Evolutionary conservation across 2,113 vertebrate species (phyloP), one percentile per base, ranked within the genome.

Genomic region (Rhineura floridana): DNA sequence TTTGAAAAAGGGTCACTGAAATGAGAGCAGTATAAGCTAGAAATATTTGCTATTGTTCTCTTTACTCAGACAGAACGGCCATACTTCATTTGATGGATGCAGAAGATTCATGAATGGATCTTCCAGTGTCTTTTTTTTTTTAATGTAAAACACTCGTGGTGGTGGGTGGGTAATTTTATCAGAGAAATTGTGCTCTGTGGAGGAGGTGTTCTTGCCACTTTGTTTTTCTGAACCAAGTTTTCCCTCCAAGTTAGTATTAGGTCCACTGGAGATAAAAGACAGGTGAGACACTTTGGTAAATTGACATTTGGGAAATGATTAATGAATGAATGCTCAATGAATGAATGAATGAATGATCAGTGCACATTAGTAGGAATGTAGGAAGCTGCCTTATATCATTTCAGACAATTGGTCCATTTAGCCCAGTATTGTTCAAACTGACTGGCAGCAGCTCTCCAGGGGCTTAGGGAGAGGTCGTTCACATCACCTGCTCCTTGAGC

Each of bases 1-100:
- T 87, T 86, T 91, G 63, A 85, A 87, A 87, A 52, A 1, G 0
- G 79, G 86, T 84, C 36, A 86, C 59, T 89, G 48, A 33, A 6
- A 42, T 84, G 4, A 11, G 10, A 33, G 50, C 67, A 87, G 44
- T 36, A 79, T 72, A 92, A 91, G 52, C 33, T 30, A 83, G 8
- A 76, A 72, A 7, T 50, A 2, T 13, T 46, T 52, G 55, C 15
- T 83, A 23, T 44, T 90, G n/a, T 42, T 72, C 85, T 91, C 89
- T 85, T 62, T 76, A 25, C 62, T 86, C 23, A 77, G 5, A 65
- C 50, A 39, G 42, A 55, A 86, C 48, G 59, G 33, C 44, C 44
- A 36, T 46, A n/a, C 44, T 48, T 86, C 75, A 33, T 36, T 77
- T 55, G 50, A 59, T 52, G 4, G 19, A 46, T n/a, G 23, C 12